Conservation (phyloP, 2,888 invertebrate genomes). For the Celastrina argiolus region DNA sequence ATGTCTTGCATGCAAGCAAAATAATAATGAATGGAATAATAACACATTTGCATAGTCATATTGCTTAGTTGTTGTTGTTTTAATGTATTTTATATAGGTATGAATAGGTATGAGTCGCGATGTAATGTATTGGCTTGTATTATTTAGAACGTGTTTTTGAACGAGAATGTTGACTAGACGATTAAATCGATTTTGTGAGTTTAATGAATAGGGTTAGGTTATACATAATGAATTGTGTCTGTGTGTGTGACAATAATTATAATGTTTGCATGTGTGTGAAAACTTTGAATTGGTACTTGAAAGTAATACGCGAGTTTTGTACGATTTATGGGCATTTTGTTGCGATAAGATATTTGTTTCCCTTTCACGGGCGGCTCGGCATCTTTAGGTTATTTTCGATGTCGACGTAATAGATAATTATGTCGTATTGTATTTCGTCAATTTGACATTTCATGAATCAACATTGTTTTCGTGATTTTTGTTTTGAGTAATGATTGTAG, state of each 20-base stretch:
- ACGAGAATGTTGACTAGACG: not conserved
- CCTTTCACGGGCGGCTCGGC: not conserved
- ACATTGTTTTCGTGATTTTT: not conserved
- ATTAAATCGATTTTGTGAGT: not conserved
- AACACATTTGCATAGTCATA: not conserved
- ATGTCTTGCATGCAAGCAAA: not conserved
- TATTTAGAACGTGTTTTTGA: not conserved
- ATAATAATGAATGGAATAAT: slow-evolving; percentile 16
- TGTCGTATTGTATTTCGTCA: not conserved
- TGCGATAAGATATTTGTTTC: not conserved
- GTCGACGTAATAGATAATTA: too few relatives aligned
- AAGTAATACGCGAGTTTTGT: not conserved
- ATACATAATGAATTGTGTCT: not conserved
- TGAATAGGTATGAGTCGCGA: not conserved
- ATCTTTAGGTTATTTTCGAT: not conserved
- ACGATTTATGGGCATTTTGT: not conserved
- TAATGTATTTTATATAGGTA: slow-evolving; percentile 36
- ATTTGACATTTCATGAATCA: not conserved
- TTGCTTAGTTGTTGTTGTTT: slow-evolving; percentile 31
- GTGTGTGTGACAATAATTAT: not conserved
- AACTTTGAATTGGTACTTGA: not conserved
- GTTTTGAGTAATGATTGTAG: slow-evolving; percentile 4
- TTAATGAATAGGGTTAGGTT: not conserved
- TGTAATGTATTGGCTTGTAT: not conserved
- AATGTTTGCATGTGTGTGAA: not conserved